Evolutionary conservation across 2,888 invertebrate genomes (phyloP).

Genomic region (Zelleria hepariella): DNA sequence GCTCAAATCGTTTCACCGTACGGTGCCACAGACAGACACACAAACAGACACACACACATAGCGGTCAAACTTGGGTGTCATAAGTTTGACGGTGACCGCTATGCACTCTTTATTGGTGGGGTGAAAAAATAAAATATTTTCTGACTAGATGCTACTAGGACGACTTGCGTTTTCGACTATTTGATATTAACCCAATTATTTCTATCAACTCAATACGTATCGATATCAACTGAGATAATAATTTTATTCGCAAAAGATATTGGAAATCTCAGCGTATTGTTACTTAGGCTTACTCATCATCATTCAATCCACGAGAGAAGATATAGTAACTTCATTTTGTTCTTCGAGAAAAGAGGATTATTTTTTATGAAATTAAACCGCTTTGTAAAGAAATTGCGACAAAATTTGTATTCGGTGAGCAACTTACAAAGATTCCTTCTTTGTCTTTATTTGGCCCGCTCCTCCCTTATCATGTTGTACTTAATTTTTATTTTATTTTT

Average conservation of each 20-base stretch:
- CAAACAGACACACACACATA: too few relatives aligned
- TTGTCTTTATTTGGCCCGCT: slow-evolving; percentile 20
- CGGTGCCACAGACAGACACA: too few relatives aligned
- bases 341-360: background rate
- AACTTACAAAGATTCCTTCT: slow-evolving; percentile 24
- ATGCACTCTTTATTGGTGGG: too few relatives aligned
- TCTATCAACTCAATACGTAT: too few relatives aligned
- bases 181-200: too few relatives aligned
- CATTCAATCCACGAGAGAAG: background rate
- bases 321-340: background rate
- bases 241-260: background rate
- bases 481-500: slow-evolving; percentile 21
- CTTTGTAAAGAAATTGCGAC: slow-evolving; percentile 27
- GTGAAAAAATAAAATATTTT: background rate
- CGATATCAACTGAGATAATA: too few relatives aligned
- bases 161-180: too few relatives aligned
- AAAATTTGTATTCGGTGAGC: slow-evolving; percentile 37
- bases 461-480: slow-evolving; percentile 15
- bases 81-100: too few relatives aligned
- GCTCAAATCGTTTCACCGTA: too few relatives aligned
- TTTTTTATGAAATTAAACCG: slow-evolving; percentile 38
- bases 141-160: background rate
- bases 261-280: background rate
- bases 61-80: too few relatives aligned
- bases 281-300: background rate